A percentile compares a stretch with the other conserved stretches of the same genome.
Conservation (phyloP, 1,140 invertebrate genomes). For the Drosophila rufa region DNA sequence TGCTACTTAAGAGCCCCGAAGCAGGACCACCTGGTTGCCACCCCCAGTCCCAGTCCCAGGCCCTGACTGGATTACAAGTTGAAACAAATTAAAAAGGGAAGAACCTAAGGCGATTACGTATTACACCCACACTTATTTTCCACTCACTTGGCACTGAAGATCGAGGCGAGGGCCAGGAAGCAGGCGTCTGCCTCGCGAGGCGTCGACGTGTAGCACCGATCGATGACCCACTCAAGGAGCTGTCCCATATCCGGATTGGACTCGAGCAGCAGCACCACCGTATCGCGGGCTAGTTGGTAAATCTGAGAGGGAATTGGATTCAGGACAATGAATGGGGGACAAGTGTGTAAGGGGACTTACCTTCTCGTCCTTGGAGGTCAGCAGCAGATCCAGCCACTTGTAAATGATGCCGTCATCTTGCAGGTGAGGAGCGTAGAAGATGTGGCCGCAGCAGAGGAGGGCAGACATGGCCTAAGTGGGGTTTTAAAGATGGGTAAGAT, state of each 20-base stretch:
- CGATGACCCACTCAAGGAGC: conserved; percentile 98
- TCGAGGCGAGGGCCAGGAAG: conserved; percentile 96
- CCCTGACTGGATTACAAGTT: conserved; percentile 33
- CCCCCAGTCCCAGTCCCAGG: neutral
- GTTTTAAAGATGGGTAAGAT: neutral
- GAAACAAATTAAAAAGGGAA: conserved; percentile 33
- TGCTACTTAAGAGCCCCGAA: conserved; percentile 41
- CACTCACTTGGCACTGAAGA: conserved; percentile 96
- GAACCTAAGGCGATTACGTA: conserved; percentile 58
- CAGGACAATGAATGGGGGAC: neutral
- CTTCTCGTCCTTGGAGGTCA: conserved; percentile 95
- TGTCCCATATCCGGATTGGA: conserved; percentile 97
- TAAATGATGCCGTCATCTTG: conserved; percentile 97
- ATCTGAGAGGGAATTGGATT: conserved; percentile 87
- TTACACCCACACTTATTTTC: conserved; percentile 7
- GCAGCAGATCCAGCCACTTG: conserved; percentile 95
- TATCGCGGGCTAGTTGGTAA: conserved; percentile 95
- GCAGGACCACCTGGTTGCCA: neutral
- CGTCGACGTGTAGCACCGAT: conserved; percentile 97
- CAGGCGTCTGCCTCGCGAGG: conserved; percentile 97
- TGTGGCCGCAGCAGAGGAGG: conserved; percentile 96
- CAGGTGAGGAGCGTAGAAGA: conserved; percentile 93
- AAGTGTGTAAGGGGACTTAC: conserved; percentile 85
- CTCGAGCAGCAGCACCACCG: conserved; percentile 96
- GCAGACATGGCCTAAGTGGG: conserved; percentile 95